Evolutionary conservation across 2,888 invertebrate genomes (phyloP).

Genomic region (Philhelius pedissequus): DNA sequence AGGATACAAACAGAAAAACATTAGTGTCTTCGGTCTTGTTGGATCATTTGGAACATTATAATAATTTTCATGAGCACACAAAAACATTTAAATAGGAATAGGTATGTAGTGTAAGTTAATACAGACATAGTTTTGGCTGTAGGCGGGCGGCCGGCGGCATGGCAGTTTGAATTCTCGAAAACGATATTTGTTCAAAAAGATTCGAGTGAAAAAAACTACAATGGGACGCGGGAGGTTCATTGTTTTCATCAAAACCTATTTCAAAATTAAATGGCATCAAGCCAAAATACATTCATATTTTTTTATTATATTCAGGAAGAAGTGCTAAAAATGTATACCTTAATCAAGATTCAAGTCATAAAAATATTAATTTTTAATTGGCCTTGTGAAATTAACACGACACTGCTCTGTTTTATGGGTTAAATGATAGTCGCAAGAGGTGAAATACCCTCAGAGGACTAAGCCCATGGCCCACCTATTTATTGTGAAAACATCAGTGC

Average conservation of each 20-base stretch:
- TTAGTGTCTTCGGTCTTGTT: slow-evolving; percentile 51
- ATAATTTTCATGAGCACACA: slow-evolving; percentile 6
- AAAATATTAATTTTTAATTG: too few relatives aligned
- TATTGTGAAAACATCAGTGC: too few relatives aligned
- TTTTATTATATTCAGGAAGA: background rate
- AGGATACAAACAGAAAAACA: slow-evolving; percentile 35
- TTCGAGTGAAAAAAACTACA: background rate
- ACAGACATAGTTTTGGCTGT: background rate
- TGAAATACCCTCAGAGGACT: too few relatives aligned
- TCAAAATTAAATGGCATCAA: background rate
- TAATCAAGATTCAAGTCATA: too few relatives aligned
- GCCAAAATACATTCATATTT: background rate
- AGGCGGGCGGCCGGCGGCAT: background rate
- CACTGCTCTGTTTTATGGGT: too few relatives aligned
- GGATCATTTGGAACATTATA: slow-evolving; percentile 46
- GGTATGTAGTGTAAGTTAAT: background rate
- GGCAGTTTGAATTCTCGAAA: background rate
- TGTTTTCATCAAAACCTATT: background rate
- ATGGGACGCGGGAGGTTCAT: background rate
- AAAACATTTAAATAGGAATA: slow-evolving; percentile 7
- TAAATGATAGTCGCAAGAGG: too few relatives aligned
- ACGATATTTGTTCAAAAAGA: background rate
- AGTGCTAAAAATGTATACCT: background rate
- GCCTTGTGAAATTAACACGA: too few relatives aligned
- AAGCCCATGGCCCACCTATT: too few relatives aligned